Conservation (phyloP, 2,113 vertebrate genomes). For the Labrus mixtus region DNA sequence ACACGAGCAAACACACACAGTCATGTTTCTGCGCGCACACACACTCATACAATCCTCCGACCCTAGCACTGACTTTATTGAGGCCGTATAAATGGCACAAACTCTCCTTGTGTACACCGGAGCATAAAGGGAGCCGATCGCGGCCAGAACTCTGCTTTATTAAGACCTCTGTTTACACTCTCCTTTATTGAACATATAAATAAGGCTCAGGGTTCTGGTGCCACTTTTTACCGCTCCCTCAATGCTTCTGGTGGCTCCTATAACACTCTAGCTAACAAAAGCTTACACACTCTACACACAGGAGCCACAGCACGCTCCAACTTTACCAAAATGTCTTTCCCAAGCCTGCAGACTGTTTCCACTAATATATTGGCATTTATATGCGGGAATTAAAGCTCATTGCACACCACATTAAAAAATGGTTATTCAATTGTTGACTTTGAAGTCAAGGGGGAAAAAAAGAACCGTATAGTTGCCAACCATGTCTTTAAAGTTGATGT, state of each 20-base stretch:
- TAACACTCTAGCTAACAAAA: slow-evolving; percentile 68
- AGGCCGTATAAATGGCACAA: slow-evolving; percentile 74
- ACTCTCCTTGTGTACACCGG: slow-evolving; percentile 58
- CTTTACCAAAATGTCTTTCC: slow-evolving; percentile 51
- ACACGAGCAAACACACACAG: slow-evolving; percentile 20
- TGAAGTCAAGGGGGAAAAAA: slow-evolving; percentile 48
- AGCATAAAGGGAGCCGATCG: slow-evolving; percentile 59
- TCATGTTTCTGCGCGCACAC: slow-evolving; percentile 17
- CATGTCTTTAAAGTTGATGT: slow-evolving; percentile 57
- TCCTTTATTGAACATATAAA: slow-evolving; percentile 81
- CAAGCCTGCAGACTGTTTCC: slow-evolving; percentile 48
- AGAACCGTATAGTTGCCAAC: slow-evolving; percentile 31
- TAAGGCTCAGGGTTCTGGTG: slow-evolving; percentile 59
- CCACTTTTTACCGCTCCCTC: slow-evolving; percentile 70
- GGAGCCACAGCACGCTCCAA: slow-evolving; percentile 1
- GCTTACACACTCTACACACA: slow-evolving; percentile 45
- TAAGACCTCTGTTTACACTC: slow-evolving; percentile 77
- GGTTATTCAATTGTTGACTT: slow-evolving; percentile 54
- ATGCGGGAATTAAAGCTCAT: slow-evolving; percentile 62
- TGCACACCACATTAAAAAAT: slow-evolving; percentile 45
- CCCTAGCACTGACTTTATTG: slow-evolving; percentile 66
- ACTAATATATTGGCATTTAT: slow-evolving; percentile 66
- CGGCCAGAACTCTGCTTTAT: slow-evolving; percentile 69
- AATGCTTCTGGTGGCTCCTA: slow-evolving; percentile 64
- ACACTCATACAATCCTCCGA: slow-evolving; percentile 42